These are phyloP conservation scores for Chloropsis cyanopogon DNA, from an alignment of 2,113 vertebrate genomes.

Conservation along the genomic window DNA sequence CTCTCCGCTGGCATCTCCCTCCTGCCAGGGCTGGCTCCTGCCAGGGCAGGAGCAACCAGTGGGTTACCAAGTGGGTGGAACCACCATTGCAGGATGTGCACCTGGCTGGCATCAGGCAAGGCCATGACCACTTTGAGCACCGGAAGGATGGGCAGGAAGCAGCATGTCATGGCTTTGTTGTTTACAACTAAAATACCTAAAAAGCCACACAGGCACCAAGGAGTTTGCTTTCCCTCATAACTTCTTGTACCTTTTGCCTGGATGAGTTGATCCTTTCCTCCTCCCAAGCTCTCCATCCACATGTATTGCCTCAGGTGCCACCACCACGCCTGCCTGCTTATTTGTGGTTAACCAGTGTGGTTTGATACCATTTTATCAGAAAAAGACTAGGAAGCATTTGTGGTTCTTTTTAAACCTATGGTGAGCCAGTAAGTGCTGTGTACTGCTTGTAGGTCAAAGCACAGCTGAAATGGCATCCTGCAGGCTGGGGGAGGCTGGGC, in stretches of 20 bases:
- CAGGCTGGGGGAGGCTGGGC: neutral
- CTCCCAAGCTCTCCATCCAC: neutral
- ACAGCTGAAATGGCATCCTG: neutral
- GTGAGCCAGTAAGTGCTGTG: neutral
- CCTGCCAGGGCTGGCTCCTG: neutral
- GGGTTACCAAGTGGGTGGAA: neutral
- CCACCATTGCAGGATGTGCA: accelerated
- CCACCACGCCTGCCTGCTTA: accelerated
- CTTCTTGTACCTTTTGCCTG: neutral
- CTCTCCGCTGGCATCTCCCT: neutral
- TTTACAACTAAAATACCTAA: neutral
- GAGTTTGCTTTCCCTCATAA: neutral
- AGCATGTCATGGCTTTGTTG: neutral
- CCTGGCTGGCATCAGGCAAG: neutral
- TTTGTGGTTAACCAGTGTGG: neutral
- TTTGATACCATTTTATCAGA: neutral
- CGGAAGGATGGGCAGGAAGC: neutral
- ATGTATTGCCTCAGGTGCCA: accelerated
- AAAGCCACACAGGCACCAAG: neutral
- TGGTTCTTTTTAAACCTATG: neutral
- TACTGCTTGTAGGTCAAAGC: neutral
- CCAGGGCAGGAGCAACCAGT: too few relatives aligned
- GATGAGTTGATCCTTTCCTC: neutral
- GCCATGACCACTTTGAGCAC: neutral
- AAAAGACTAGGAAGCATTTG: neutral